Evolutionary conservation across 2,113 vertebrate species (phyloP), one percentile per base, ranked within the genome.

Genomic region (Calidris pygmaea): DNA sequence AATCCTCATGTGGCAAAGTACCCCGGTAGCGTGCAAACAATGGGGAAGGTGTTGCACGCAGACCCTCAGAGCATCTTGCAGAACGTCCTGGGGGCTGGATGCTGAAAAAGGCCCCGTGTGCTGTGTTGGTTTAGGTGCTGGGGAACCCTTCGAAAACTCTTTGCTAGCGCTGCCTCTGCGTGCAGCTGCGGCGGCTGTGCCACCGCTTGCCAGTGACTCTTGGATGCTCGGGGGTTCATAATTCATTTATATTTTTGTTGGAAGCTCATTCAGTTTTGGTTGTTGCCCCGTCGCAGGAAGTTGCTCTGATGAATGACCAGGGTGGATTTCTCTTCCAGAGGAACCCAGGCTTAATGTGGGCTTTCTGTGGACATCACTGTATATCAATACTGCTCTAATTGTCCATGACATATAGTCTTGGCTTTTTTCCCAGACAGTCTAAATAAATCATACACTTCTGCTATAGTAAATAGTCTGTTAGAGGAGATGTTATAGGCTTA

Each of bases 351-450:
- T 97, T 96, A 96, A 93, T 85, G 70, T 73, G 65, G 92, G 93
- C 94, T 95, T 95, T 91, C 68, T 59, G 84, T 68, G 77, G 97
- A 76, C 65, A 77, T 90, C 82, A 53, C 96, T 92, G 93, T 96
- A 96, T 94, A 95, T 97, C 91, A 95, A 96, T 68, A n/a, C 65
- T 48, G 73, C 95, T 96, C 89, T 97, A 95, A 98, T 97, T 95
- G 97, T 87, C 97, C 95, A 34, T 97, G 97, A 98, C 98, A 97
- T 97, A 96, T 87, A 96, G 97, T 65, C 96, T 81, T 98, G 98
- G 98, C 97, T 0, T 16, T 86, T 85, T 94, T 96, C 97, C 97
- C 97, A 85, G 98, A 76, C 75, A 62, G 97, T 94, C 97, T 96
- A 95, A 96, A 90, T 95, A 96, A 97, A 96, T 97, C 97, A 97